These are phyloP conservation scores for Motacilla alba DNA, from an alignment of 2,113 vertebrate species.

Conservation along the genomic window DNA sequence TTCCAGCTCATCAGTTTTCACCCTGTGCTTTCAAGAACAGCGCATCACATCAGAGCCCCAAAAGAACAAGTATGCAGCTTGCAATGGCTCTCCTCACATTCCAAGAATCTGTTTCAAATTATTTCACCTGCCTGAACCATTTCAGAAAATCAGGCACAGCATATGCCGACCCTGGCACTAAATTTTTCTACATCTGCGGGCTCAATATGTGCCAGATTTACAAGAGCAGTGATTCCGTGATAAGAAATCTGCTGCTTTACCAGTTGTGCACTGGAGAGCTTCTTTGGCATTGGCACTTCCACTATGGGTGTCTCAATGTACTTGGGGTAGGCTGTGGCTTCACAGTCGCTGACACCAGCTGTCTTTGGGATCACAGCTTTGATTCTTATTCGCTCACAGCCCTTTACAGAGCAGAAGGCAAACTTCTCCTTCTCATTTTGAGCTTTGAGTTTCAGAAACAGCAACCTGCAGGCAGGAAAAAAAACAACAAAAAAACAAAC, in stretches of 20 bases:
- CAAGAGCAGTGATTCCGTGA: not conserved
- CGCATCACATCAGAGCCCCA: not conserved
- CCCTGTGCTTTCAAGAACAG: not conserved
- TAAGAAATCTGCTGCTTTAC: conserved; percentile 70
- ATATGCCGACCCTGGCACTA: not conserved
- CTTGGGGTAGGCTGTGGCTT: conserved; percentile 83
- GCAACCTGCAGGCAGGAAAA: conserved; percentile 72
- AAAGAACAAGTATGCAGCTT: not conserved
- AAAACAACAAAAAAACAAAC: not conserved
- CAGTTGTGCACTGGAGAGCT: conserved; percentile 73
- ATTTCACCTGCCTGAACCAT: not conserved
- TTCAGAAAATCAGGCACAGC: not conserved
- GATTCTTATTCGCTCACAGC: conserved; percentile 92
- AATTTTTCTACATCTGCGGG: not conserved
- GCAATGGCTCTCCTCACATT: not conserved
- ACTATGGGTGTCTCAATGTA: conserved; percentile 83
- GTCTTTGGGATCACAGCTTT: conserved; percentile 83
- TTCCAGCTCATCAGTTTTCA: not conserved
- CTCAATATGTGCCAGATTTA: not conserved
- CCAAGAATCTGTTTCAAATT: not conserved
- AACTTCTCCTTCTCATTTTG: conserved; percentile 86
- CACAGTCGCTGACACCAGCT: conserved; percentile 84
- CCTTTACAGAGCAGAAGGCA: conserved; percentile 91
- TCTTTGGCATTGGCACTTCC: conserved; percentile 91
- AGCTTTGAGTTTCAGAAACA: conserved; percentile 90